A percentile compares a stretch with the other conserved stretches of the same genome.
These are phyloP conservation scores for Campopleginae sp. DNA, from an alignment of 2,888 invertebrate species.

Conservation along the genomic window DNA sequence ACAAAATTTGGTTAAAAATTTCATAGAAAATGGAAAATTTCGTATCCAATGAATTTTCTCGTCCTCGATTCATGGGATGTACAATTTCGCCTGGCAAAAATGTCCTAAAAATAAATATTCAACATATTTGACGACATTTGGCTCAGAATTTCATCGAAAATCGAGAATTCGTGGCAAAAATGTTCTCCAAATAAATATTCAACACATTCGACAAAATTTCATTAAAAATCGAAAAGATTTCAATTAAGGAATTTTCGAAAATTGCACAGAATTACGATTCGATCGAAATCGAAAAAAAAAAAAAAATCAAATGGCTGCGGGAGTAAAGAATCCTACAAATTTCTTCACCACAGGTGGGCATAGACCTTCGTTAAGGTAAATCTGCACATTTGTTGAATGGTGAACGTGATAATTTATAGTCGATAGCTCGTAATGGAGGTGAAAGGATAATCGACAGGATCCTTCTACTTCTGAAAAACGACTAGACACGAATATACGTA, in stretches of 20 bases:
- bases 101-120: no score
- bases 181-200: no score
- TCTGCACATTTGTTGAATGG: conserved; percentile 13
- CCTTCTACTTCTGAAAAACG: conserved; percentile 39
- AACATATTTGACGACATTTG: no score
- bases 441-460: conserved; percentile 66
- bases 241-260: not conserved
- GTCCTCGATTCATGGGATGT: no score
- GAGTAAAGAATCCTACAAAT: not conserved
- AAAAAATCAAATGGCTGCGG: not conserved
- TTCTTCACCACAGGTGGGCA: not conserved
- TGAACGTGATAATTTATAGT: conserved; percentile 62
- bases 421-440: conserved; percentile 62
- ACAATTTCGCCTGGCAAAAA: no score
- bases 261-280: not conserved
- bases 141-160: no score
- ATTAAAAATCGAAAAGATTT: not conserved
- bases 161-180: no score
- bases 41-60: no score
- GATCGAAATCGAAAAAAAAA: not conserved
- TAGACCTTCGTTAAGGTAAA: conserved; percentile 20
- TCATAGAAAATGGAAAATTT: no score
- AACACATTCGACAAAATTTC: not conserved
- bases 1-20: no score
- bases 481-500: not conserved